A percentile compares a stretch with the other conserved stretches of the same genome.
These are phyloP conservation scores for Nothobranchius furzeri DNA, from an alignment of 2,113 vertebrate species.

Conservation along the genomic window DNA sequence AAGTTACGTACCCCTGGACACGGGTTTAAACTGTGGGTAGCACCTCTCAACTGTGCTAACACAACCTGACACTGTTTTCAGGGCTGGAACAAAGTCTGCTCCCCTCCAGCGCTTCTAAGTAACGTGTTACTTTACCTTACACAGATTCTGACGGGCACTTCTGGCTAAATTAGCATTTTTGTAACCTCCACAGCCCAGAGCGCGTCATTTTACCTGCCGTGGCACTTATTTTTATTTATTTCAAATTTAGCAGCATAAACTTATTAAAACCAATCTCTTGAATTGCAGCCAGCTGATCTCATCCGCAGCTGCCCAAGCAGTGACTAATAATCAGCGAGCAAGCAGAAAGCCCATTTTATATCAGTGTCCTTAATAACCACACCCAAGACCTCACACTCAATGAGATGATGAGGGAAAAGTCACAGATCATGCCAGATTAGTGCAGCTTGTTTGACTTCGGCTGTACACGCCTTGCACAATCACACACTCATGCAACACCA, in stretches of 20 bases:
- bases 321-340: conserved; percentile 63
- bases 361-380: conserved; percentile 79
- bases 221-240: background rate
- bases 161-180: conserved; percentile 13
- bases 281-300: conserved; percentile 38
- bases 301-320: conserved; percentile 52
- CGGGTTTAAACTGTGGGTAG: conserved; percentile 55
- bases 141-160: conserved; percentile 17
- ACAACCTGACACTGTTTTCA: conserved; percentile 61
- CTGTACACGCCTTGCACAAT: conserved; percentile 13
- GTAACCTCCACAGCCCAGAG: conserved; percentile 7
- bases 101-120: conserved; percentile 41
- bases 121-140: conserved; percentile 41
- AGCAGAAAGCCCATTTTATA: conserved; percentile 77
- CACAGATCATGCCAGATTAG: conserved; percentile 72
- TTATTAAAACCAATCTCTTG: conserved; percentile 22
- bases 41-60: conserved; percentile 58
- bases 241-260: too few species aligned
- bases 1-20: conserved; percentile 67
- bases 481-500: conserved; percentile 12
- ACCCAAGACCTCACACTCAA: conserved; percentile 69
- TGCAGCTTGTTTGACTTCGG: conserved; percentile 68
- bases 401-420: conserved; percentile 69
- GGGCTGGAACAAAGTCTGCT: conserved; percentile 36
- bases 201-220: background rate